Conservation (phyloP, 2,113 vertebrate species). For the Poecile atricapillus region DNA sequence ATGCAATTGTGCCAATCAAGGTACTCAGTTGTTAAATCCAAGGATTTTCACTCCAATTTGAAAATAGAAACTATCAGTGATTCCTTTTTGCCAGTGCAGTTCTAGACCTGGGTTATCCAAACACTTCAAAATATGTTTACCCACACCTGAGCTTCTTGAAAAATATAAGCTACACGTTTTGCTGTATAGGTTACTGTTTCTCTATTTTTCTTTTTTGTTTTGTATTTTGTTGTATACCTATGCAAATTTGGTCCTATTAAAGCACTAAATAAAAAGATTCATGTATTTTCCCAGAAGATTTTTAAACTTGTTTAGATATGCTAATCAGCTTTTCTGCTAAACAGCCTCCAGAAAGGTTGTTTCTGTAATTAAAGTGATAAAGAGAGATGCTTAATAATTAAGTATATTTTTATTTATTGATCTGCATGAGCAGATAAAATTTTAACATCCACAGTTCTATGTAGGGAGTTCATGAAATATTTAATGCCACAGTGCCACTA, state of each 20-base stretch:
- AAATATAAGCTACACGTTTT: not conserved
- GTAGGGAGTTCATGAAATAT: not conserved
- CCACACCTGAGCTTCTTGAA: not conserved
- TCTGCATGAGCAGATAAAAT: not conserved
- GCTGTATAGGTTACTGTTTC: not conserved
- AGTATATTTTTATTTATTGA: constrained; percentile 32
- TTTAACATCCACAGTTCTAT: not conserved
- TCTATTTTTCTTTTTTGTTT: not conserved
- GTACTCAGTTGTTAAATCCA: not conserved
- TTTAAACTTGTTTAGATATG: constrained; percentile 23
- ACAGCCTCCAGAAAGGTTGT: constrained; percentile 11
- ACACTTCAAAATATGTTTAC: not conserved
- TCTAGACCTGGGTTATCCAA: not conserved
- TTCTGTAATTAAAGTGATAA: constrained; percentile 35
- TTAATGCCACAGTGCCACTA: not conserved
- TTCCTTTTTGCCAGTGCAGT: not conserved
- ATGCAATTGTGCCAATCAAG: not conserved
- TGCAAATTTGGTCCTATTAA: not conserved
- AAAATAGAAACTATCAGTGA: not conserved
- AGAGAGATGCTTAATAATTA: constrained; percentile 45
- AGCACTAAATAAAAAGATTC: not conserved
- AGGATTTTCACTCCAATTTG: not conserved
- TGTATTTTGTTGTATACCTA: not conserved
- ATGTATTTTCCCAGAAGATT: not conserved
- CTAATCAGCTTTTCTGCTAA: constrained; percentile 11